Conservation (phyloP, 2,113 vertebrate species). For the Zeus faber region DNA sequence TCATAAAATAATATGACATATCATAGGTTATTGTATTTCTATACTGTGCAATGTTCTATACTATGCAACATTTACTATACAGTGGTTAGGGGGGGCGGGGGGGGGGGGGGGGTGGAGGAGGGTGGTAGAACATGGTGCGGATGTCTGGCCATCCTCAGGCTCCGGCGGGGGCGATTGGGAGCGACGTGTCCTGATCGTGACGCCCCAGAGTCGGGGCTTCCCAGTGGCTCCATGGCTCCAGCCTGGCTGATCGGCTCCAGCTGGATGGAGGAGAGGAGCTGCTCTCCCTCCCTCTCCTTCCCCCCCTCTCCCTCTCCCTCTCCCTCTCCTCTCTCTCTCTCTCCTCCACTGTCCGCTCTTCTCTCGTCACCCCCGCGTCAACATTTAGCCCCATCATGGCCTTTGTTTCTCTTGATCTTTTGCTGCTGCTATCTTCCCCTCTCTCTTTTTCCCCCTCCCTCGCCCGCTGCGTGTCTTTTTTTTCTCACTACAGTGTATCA, state of each 20-base stretch:
- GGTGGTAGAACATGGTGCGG: constrained; percentile 23
- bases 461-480: constrained; percentile 7
- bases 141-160: constrained; percentile 63
- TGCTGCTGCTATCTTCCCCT: neutral
- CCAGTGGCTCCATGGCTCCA: constrained; percentile 55
- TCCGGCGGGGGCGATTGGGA: constrained; percentile 55
- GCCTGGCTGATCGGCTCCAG: constrained; percentile 66
- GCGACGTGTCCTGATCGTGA: constrained; percentile 55
- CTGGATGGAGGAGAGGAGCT: constrained; percentile 42
- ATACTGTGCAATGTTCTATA: no score
- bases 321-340: neutral
- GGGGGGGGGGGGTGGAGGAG: constrained; percentile 31
- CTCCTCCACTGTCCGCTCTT: constrained; percentile 9
- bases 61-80: no score
- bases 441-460: neutral
- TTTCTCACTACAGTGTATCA: constrained; percentile 25
- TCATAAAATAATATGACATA: no score
- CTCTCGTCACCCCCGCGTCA: constrained; percentile 20
- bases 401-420: constrained; percentile 6
- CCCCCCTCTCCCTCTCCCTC: neutral
- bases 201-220: constrained; percentile 45
- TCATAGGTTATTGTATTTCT: no score
- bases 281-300: neutral
- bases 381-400: constrained; percentile 17
- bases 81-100: constrained; percentile 24